phyloP scores from a whole-genome alignment of 2,797 vertebrate genomes.

The Diglossa cyanea region DNA sequence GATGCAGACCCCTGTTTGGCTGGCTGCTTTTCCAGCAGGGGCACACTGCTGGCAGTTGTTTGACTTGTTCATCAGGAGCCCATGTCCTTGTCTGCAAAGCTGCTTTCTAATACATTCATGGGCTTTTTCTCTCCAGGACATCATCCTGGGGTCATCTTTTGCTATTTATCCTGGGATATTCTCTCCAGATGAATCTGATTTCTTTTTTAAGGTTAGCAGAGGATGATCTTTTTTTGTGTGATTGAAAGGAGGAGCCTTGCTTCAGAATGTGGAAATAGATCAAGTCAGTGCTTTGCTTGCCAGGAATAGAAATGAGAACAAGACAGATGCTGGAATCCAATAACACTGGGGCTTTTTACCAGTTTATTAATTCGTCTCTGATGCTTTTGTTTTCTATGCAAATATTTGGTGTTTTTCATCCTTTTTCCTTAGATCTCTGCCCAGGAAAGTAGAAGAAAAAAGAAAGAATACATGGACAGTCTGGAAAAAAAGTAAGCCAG shows the following conservation, averaged over 20 bases:
- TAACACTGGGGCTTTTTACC: background rate
- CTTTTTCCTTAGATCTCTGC: constrained; percentile 88
- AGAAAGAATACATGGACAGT: constrained; percentile 99
- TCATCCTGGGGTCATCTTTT: background rate
- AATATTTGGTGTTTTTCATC: background rate
- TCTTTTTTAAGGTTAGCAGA: background rate
- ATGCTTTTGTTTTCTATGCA: background rate
- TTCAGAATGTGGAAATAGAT: constrained; percentile 15
- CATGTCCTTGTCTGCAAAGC: background rate
- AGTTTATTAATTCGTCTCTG: background rate
- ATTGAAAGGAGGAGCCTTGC: background rate
- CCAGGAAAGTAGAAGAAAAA: constrained; percentile 97
- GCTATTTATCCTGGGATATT: background rate
- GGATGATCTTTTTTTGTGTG: background rate
- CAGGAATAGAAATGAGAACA: constrained; percentile 8
- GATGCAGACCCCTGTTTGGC: background rate
- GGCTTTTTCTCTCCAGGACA: background rate
- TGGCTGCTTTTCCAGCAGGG: background rate
- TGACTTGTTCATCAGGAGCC: background rate
- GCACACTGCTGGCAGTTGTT: background rate
- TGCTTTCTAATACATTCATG: background rate
- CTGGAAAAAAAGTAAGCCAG: constrained; percentile 94
- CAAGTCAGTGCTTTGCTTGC: background rate
- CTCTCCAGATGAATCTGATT: background rate
- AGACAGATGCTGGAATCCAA: background rate